Evolutionary conservation across 1,140 invertebrate genomes (phyloP).

Genomic region (Neotoxoptera formosana): DNA sequence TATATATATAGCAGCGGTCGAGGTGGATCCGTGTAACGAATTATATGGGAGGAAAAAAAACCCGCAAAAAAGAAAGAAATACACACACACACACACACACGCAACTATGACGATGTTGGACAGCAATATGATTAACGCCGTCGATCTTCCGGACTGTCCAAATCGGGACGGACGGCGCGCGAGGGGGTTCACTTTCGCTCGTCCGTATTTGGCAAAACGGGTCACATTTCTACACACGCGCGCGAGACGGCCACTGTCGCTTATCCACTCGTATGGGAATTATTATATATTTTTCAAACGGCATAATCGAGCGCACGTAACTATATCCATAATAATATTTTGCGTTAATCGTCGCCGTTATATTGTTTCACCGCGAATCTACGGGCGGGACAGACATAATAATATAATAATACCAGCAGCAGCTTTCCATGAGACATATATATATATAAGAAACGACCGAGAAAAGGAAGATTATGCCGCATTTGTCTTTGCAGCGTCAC

Average conservation of each 20-base stretch:
- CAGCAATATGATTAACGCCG: not conserved
- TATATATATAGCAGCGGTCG: not conserved
- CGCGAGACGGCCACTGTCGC: not conserved
- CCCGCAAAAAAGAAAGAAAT: not conserved
- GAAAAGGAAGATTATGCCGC: not conserved
- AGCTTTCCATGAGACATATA: not conserved
- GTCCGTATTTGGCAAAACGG: constrained; percentile 48
- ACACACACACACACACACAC: not conserved
- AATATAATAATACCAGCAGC: not conserved
- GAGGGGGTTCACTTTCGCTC: constrained; percentile 43
- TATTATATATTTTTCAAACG: not conserved
- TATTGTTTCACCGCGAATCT: not conserved
- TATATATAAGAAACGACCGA: not conserved
- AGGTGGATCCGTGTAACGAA: not conserved
- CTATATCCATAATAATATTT: not conserved
- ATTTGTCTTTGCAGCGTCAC: not conserved
- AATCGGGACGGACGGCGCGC: constrained; percentile 49
- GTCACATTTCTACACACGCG: constrained; percentile 16
- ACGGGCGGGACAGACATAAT: not conserved
- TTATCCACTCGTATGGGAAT: constrained; percentile 9
- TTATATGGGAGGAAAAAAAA: not conserved
- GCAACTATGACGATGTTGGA: not conserved
- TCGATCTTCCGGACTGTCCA: constrained; percentile 50
- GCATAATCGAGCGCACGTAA: constrained; percentile 18
- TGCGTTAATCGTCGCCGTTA: not conserved